Percentiles rank a stretch among this genome's conserved stretches.
These are phyloP conservation scores for Hirudinaria manillensis DNA, from an alignment of 2,888 invertebrate species.

Conservation along the genomic window DNA sequence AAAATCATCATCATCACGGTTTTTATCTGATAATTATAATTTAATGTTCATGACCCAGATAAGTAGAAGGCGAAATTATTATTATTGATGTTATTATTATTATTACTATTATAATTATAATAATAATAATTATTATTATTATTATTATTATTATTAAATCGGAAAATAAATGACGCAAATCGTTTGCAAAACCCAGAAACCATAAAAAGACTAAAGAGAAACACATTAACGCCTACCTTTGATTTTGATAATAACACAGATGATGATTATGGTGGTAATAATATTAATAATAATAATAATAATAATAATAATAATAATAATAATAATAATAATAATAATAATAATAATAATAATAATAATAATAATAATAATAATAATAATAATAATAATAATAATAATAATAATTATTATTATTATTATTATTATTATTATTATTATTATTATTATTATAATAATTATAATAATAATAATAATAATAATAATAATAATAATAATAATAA, in stretches of 20 bases:
- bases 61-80: no score
- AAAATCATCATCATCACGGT: no score
- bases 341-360: constrained; percentile 3
- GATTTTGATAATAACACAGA: neutral
- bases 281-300: constrained; percentile 6
- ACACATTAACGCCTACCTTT: neutral
- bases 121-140: no score
- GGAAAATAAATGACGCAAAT: no score
- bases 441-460: neutral
- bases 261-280: constrained; percentile 6
- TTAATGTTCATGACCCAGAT: no score
- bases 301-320: constrained; percentile 3
- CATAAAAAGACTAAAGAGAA: no score
- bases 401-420: neutral
- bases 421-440: neutral
- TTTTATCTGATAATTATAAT: no score
- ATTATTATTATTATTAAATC: no score
- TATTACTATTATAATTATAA: no score
- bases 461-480: neutral
- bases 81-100: no score
- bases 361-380: neutral
- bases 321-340: constrained; percentile 6
- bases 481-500: neutral
- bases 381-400: neutral
- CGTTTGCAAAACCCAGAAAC: no score